Evolutionary conservation across 2,888 invertebrate genomes (phyloP).

Genomic region (Zootermopsis nevadensis): DNA sequence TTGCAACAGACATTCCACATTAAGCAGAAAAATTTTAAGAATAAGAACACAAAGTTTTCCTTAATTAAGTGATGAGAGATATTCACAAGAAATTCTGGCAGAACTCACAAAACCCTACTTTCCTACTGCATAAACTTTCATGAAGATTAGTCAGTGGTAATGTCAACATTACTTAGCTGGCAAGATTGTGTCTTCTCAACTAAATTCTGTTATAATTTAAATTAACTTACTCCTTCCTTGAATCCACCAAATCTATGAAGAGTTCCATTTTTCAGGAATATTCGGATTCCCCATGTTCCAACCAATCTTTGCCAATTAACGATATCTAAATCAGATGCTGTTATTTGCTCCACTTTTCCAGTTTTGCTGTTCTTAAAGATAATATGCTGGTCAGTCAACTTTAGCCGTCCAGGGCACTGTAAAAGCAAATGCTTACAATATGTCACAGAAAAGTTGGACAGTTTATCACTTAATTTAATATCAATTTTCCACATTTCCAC

Average conservation of each 20-base stretch:
- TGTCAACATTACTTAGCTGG: too few species aligned
- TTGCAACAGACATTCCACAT: too few species aligned
- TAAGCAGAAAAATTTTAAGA: too few species aligned
- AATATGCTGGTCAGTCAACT: conserved; percentile 90
- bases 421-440: background rate
- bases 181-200: too few species aligned
- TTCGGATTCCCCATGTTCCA: conserved; percentile 87
- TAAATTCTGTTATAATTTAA: background rate
- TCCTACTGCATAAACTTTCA: too few species aligned
- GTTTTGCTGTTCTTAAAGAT: conserved; percentile 96
- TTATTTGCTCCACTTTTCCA: conserved; percentile 94
- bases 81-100: too few species aligned
- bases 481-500: background rate
- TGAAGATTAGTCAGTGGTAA: too few species aligned
- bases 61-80: too few species aligned
- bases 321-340: conserved; percentile 85
- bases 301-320: conserved; percentile 94
- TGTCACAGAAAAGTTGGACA: background rate
- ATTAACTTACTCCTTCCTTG: conserved; percentile 78
- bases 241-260: conserved; percentile 94
- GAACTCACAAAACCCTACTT: too few species aligned
- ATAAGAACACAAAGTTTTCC: too few species aligned
- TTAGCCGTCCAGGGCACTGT: conserved; percentile 90
- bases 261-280: conserved; percentile 90
- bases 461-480: background rate